Conservation (phyloP, 1,140 invertebrate species). For the Panulirus ornatus region DNA sequence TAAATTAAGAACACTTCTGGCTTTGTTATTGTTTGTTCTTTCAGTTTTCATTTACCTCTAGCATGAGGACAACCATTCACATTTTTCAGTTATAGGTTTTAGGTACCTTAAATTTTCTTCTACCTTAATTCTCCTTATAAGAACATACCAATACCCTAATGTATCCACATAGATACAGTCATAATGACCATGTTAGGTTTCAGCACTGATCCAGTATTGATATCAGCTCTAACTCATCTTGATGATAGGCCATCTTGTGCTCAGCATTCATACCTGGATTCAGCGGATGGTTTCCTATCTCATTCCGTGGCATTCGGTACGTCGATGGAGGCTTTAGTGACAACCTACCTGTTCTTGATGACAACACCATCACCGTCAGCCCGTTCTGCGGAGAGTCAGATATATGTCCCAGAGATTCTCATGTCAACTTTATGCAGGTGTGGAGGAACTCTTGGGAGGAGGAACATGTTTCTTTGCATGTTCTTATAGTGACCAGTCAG, state of each 20-base stretch:
- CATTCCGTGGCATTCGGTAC: slow-evolving; percentile 92
- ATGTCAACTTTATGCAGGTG: slow-evolving; percentile 8
- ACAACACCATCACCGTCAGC: slow-evolving; percentile 97
- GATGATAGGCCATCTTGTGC: slow-evolving; percentile 88
- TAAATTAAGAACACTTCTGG: too few species aligned
- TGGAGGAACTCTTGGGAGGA: background rate
- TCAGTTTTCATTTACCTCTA: too few species aligned
- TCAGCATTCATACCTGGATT: slow-evolving; percentile 97
- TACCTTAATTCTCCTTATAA: too few species aligned
- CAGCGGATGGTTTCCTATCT: slow-evolving; percentile 93
- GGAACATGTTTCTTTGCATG: background rate
- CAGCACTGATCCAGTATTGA: background rate
- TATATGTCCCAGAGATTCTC: slow-evolving; percentile 93
- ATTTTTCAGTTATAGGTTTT: too few species aligned
- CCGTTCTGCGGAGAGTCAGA: slow-evolving; percentile 98
- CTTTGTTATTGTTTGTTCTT: too few species aligned
- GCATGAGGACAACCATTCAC: too few species aligned
- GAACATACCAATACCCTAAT: too few species aligned
- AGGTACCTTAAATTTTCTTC: too few species aligned
- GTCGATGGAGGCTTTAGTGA: slow-evolving; percentile 98
- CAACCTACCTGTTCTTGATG: slow-evolving; percentile 95
- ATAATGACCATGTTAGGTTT: background rate
- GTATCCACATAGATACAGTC: too few species aligned
- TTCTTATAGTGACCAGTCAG: background rate
- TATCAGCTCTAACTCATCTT: background rate